phyloP scores from a whole-genome alignment of 2,888 invertebrate species.

The Plutella xylostella region DNA sequence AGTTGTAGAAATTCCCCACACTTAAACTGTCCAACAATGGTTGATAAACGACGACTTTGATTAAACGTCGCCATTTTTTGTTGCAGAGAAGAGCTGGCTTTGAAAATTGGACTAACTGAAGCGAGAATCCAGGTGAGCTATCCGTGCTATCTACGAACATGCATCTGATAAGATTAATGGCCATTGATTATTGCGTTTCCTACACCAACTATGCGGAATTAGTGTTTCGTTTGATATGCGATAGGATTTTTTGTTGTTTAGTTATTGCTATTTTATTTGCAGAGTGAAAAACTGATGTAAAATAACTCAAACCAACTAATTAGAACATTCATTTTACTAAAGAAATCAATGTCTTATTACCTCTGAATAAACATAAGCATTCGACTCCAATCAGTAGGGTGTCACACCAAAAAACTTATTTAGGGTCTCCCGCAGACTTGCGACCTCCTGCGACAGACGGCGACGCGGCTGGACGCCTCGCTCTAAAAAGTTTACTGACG shows the following conservation, averaged over 20 bases:
- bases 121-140: conserved; percentile 89
- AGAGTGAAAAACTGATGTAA: no score
- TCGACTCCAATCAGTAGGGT: conserved; percentile 3
- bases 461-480: conserved; percentile 27
- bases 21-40: no score
- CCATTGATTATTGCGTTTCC: no score
- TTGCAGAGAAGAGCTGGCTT: conserved; percentile 92
- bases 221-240: no score
- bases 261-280: no score
- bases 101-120: conserved; percentile 94
- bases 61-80: conserved; percentile 15
- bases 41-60: no score
- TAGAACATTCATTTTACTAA: neutral
- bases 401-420: conserved; percentile 44
- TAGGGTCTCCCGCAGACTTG: conserved; percentile 27
- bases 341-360: no score
- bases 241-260: no score
- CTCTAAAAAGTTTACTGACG: no score
- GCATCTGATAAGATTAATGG: neutral
- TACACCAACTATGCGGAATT: no score
- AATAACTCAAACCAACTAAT: no score
- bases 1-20: no score
- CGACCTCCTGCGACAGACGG: neutral
- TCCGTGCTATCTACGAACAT: conserved; percentile 1
- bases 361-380: conserved; percentile 3